Evolutionary conservation across 2,113 vertebrate species (phyloP), one percentile per base, ranked within the genome.

Genomic region (Microtus oregoni): DNA sequence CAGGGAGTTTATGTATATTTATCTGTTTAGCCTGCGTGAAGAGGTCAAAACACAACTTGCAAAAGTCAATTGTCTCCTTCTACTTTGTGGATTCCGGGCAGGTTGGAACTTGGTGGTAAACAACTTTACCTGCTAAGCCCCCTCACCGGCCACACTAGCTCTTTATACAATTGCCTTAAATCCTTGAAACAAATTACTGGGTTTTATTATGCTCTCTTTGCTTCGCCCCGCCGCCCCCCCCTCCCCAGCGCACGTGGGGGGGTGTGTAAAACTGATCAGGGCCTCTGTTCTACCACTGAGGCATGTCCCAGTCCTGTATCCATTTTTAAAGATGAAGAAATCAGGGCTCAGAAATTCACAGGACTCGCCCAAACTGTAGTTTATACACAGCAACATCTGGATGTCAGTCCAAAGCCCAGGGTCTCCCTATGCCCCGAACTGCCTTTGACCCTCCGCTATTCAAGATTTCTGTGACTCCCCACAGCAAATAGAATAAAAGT

Each of bases 281-380:
- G 15, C 15, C 67, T 72, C 68, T 86, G 12, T 38, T 58, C 70
- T 75, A 41, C 50, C n/a, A 75, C 26, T 44, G 52, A 89, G 87
- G 3, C 35, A 89, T 52, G 73, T 24, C 5, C 28, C 24, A 75
- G 52, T 17, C 50, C 55, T 28, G 12, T 61, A 47, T 10, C 73
- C 78, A 85, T 95, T 92, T 86, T 91, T 90, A 94, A n/a, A 86
- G 72, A 65, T 20, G 30, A 58, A 58, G 58, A 58, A 58, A 85
- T n/a, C 9, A 38, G 75, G 28, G 38, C 50, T 61, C 7, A 28
- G 75, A 63, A 94, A 32, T 90, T 41, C 86, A 82, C 15, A 8
- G n/a, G 70, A 75, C 28, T 88, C 78, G 13, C 55, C 35, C 78
- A n/a, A 83, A 52, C 67, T 83, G n/a, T 44, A 72, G 38, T 24